Evolutionary conservation across 1,140 invertebrate genomes (phyloP).

Genomic region (Arctopsyche grandis): DNA sequence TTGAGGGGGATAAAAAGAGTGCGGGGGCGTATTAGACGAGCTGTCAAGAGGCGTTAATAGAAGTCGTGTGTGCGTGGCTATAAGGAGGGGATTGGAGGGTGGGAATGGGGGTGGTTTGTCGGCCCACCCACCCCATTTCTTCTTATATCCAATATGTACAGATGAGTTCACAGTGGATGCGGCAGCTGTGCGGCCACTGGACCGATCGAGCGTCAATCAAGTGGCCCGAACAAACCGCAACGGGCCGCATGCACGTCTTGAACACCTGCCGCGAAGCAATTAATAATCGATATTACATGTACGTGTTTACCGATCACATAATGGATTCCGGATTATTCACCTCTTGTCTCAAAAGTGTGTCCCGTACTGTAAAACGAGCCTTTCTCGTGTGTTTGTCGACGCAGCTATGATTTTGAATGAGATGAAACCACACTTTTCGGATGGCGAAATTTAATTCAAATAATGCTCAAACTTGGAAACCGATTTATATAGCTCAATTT

Average conservation of each 20-base stretch:
- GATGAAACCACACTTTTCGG: too few species aligned
- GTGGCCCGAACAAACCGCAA: background rate
- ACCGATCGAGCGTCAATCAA: slow-evolving; percentile 47
- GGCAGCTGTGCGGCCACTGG: slow-evolving; percentile 30
- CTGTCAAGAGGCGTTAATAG: slow-evolving; percentile 15
- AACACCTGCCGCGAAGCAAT: background rate
- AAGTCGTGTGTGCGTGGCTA: background rate
- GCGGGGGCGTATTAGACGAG: slow-evolving; percentile 14
- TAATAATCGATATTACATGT: slow-evolving; percentile 1
- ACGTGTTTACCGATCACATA: background rate
- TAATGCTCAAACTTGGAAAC: too few species aligned
- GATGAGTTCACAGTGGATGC: slow-evolving; percentile 34
- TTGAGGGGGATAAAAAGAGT: background rate
- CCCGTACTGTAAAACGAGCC: too few species aligned
- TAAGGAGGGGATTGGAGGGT: background rate
- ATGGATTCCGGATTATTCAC: too few species aligned
- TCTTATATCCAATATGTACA: slow-evolving; percentile 39
- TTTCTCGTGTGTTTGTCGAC: too few species aligned
- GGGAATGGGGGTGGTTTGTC: background rate
- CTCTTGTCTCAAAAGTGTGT: too few species aligned
- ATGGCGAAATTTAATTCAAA: too few species aligned
- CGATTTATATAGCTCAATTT: too few species aligned
- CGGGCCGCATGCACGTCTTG: background rate
- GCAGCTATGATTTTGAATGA: too few species aligned
- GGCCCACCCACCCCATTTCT: background rate